Evolutionary conservation across 1,140 invertebrate genomes (phyloP).

Genomic region (Cyclina sinensis): DNA sequence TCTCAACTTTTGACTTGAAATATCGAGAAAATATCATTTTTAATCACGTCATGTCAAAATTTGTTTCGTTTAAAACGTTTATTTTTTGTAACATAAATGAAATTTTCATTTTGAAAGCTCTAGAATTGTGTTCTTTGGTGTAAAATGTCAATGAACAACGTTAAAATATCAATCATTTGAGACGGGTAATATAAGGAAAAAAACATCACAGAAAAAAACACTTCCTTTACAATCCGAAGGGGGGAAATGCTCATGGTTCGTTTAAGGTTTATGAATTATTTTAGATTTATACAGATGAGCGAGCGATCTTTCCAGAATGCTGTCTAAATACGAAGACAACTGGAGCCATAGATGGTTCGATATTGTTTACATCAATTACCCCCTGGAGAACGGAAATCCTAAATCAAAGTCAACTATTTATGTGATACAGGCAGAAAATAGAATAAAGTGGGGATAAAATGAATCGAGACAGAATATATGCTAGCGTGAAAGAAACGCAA

Average conservation of each 20-base stretch:
- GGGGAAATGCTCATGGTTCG: background rate
- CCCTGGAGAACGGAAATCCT: background rate
- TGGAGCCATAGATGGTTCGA: background rate
- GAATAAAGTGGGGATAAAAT: no score
- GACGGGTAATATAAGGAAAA: background rate
- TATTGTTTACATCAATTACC: background rate
- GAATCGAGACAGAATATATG: no score
- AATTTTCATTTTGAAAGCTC: background rate
- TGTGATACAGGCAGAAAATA: no score
- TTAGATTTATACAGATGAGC: background rate
- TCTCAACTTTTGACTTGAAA: background rate
- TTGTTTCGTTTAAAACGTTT: background rate
- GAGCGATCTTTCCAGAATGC: background rate
- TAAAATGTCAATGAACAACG: background rate
- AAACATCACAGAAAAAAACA: background rate
- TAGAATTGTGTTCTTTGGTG: background rate
- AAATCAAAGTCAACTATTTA: no score
- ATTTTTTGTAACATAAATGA: background rate
- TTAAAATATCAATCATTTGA: background rate
- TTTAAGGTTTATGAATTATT: background rate
- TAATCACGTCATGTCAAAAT: background rate
- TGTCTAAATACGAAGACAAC: background rate
- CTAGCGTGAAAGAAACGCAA: no score
- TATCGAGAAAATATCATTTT: background rate
- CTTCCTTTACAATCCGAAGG: background rate